Evolutionary conservation across 2,888 invertebrate species (phyloP), one percentile per base, ranked within the genome.

Genomic region (Cloeon dipterum): DNA sequence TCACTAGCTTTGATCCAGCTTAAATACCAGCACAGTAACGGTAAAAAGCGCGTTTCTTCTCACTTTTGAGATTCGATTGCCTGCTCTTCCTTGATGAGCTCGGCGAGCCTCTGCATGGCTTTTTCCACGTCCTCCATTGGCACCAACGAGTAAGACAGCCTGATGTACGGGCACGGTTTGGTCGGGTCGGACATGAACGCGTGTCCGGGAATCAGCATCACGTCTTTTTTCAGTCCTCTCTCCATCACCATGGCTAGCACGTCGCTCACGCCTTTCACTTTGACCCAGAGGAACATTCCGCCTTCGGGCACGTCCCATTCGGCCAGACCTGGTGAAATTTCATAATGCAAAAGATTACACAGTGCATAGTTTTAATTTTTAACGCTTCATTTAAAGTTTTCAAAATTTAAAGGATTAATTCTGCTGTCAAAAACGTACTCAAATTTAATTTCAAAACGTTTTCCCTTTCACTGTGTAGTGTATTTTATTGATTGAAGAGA

Each of bases 281-380:
- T 66, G 35, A 79, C 57, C 82, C 82, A 83, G 26, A 79, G 61
- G 55, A 81, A 82, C 62, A 82, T 70, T 0, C 82, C 82, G 3
- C 74, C 79, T 4, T 58, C 52, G 0, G 83, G 82, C 17, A 62
- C 50, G 1, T 56, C 49, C 67, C 75, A 79, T 39, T 71, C 70
- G 3, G 68, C 71, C 3, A 77, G 50, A 34, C 67, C 70, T 59
- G 52, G 46, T n/a, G n/a, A n/a, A n/a, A n/a, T n/a, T n/a, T n/a
- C n/a, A n/a, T n/a, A n/a, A n/a, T n/a, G n/a, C n/a, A n/a, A n/a
- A n/a, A n/a, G n/a, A n/a, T n/a, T n/a, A n/a, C 38, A n/a, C 18
- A 14, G 14, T 38, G 10, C 37, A 17, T 4, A 1, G 20, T 18
- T 25, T 35, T 29, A 23, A 37, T n/a, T 21, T 5, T 25, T 23